Conservation (phyloP, 2,113 vertebrate species). For the Nothobranchius kuhntae region DNA sequence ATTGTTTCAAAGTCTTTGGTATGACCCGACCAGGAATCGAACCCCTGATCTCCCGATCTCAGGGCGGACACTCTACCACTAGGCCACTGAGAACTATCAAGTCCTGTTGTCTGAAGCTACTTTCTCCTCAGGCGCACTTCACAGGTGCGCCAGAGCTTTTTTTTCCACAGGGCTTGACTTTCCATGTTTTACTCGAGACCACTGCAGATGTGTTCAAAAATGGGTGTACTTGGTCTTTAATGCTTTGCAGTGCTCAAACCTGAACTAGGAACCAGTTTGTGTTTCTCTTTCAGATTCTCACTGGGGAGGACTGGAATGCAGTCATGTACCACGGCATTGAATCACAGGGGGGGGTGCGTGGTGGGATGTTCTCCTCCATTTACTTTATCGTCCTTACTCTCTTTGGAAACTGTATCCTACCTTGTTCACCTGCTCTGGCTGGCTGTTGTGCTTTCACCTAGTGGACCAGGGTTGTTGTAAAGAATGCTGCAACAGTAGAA, state of each 20-base stretch:
- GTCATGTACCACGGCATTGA: slow-evolving; percentile 98
- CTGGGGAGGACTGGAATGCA: slow-evolving; percentile 95
- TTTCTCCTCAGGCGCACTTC: too few relatives aligned
- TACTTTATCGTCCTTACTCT: slow-evolving; percentile 96
- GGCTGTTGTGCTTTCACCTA: not conserved
- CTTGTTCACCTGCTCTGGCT: not conserved
- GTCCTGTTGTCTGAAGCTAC: too few relatives aligned
- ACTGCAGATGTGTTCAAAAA: too few relatives aligned
- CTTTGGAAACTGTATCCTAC: slow-evolving; percentile 98
- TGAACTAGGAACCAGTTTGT: slow-evolving; percentile 1
- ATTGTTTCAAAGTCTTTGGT: too few relatives aligned
- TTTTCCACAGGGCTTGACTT: too few relatives aligned
- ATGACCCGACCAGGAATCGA: too few relatives aligned
- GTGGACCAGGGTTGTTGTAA: slow-evolving; percentile 7
- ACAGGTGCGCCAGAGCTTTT: too few relatives aligned
- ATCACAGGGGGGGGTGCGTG: slow-evolving; percentile 90
- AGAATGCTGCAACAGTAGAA: not conserved
- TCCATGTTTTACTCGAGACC: too few relatives aligned
- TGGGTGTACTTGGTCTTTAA: too few relatives aligned
- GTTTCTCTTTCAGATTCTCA: slow-evolving; percentile 85
- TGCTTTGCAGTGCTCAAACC: not conserved
- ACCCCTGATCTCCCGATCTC: too few relatives aligned
- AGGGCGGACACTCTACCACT: too few relatives aligned
- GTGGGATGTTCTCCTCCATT: slow-evolving; percentile 94
- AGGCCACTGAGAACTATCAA: too few relatives aligned